Evolutionary conservation across 2,888 invertebrate genomes (phyloP), one percentile per base, ranked within the genome.

Genomic region (Siphonodentalium dalli): DNA sequence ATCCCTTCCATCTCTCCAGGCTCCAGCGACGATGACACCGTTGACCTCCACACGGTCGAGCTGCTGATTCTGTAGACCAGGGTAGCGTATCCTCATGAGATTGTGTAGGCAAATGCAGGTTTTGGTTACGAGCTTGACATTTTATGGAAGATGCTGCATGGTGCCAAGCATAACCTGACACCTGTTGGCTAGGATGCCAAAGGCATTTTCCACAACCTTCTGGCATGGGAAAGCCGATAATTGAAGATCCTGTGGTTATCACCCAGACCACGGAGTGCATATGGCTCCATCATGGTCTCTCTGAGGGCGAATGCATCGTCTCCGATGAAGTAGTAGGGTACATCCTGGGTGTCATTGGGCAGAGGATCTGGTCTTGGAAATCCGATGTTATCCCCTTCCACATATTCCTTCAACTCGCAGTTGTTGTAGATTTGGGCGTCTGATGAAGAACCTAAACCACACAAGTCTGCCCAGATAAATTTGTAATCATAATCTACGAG

Each of bases 281-380:
- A 69, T 2, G 63, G 68, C 38, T 68, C 69, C 62, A 70, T 65
- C 31, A 66, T 27, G 33, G 48, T 57, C 20, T 56, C 54, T 21
- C 61, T 40, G 23, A 69, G 54, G 11, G 52, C 61, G 58, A 70
- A 66, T 1, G 63, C 67, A 48, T 68, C 64, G 42, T 64, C 63
- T n/a, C 60, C 68, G 38, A 65, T 35, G 37, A 65, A 33, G 47
- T 68, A 63, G 52, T 59, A 63, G 8, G 65, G 63, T 24, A 51
- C 56, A 21, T 48, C 41, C 29, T 28, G 29, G 41, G 61, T 53
- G 52, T 65, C 59, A 44, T 34, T 7, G 2, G 62, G 56, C 9
- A 63, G 39, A 20, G 58, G 55, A 8, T 38, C 49, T 27, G 63
- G 50, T 18, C 13, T 21, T 21, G 65, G 63, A 34, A 59, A 53